Evolutionary conservation across 1,140 invertebrate genomes (phyloP), one percentile per base, ranked within the genome.

Genomic region (Monochamus saltuarius): DNA sequence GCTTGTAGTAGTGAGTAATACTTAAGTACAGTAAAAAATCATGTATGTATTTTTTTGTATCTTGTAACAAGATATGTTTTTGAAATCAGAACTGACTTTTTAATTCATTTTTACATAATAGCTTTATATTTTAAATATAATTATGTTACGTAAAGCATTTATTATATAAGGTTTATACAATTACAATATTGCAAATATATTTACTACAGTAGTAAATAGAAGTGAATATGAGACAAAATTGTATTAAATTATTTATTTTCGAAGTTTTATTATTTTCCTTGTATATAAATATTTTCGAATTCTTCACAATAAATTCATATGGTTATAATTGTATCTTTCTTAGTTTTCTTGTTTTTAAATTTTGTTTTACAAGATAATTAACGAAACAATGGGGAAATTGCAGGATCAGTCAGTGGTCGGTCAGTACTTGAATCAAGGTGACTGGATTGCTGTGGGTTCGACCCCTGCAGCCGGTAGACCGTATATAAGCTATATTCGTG

Each of bases 191-290:
- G 10, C n/a, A 13, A 35, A 35, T 35, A 34, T 22, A n/a, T 51
- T 51, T 10, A 51, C 9, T 51, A 17, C 43, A 17, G 43, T 19
- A 46, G 16, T 46, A 17, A 46, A 46, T 46, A 17, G n/a, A n/a
- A n/a, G 17, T 46, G 22, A 11, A 46, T 19, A 14, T 46, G 22
- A 46, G 43, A 19, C 22, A 17, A 16, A 46, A 43, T 53, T 39
- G 40, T 38, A 53, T 22, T 53, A 53, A 45, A 43, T 43, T 56
- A 56, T 56, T 56, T 56, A 56, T 56, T 56, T 56, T 45, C 35
- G 34, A 56, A 56, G n/a, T 45, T 56, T 56, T 40, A 40, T 56
- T 56, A 45, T 39, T 56, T 34, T 56, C n/a, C 45, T 34, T 29
- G 35, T 56, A 56, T 50, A 50, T 35, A 19, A 16, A 17, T 47